phyloP scores from a whole-genome alignment of 2,797 vertebrate species.

The Schizothorax lantsangensis region DNA sequence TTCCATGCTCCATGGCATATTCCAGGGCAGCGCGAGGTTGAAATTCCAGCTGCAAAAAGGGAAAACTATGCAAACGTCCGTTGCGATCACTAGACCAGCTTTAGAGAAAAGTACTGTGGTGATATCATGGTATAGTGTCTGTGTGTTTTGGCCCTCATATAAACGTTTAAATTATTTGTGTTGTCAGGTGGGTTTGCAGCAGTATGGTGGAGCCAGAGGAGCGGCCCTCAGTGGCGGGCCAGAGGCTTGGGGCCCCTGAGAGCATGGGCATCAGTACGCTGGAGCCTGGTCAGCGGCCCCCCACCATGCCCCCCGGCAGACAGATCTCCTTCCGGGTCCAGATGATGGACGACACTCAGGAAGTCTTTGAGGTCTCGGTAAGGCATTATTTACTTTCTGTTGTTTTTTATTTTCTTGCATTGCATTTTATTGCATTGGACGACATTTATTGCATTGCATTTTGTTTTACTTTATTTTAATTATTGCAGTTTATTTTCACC shows the following conservation, averaged over 20 bases:
- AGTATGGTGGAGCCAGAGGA: slow-evolving; percentile 91
- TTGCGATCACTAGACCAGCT: not conserved
- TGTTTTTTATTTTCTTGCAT: not conserved
- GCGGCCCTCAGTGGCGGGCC: slow-evolving; percentile 85
- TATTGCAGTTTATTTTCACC: not conserved
- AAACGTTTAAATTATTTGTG: not conserved
- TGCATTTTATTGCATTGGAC: not conserved
- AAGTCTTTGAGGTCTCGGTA: slow-evolving; percentile 93
- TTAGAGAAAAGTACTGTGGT: not conserved
- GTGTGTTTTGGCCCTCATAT: not conserved
- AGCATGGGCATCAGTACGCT: slow-evolving; percentile 93
- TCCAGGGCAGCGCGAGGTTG: not conserved
- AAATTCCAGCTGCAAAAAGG: not conserved
- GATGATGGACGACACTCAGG: slow-evolving; percentile 95
- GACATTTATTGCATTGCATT: not conserved
- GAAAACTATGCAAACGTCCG: not conserved
- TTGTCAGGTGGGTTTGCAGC: slow-evolving; percentile 36
- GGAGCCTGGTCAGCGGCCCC: slow-evolving; percentile 89
- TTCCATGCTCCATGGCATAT: not conserved
- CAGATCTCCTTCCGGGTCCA: slow-evolving; percentile 89
- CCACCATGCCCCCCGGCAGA: slow-evolving; percentile 84
- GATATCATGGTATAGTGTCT: not conserved
- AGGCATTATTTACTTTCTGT: slow-evolving; percentile 63
- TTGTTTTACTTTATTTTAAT: not conserved
- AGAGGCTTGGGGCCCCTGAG: slow-evolving; percentile 88